Conservation (phyloP, 1,140 invertebrate genomes). For the Diachasma alloeum region DNA sequence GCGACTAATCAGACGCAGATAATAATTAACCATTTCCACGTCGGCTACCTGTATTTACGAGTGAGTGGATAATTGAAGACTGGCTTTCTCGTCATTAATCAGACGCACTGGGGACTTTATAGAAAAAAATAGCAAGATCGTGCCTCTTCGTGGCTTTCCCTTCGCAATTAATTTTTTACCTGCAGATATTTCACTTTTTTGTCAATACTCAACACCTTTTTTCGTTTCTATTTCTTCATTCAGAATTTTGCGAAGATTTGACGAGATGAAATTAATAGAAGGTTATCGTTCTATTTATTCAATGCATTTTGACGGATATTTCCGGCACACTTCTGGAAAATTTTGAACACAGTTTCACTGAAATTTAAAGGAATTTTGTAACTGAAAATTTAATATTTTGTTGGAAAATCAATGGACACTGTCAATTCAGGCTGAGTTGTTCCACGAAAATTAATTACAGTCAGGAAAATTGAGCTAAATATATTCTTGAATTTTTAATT, state of each 20-base stretch:
- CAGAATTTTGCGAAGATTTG: not conserved
- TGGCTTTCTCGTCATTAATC: slow-evolving; percentile 26
- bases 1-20: slow-evolving; percentile 1
- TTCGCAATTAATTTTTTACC: not conserved
- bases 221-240: not conserved
- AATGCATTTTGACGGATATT: not conserved
- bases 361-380: too few species aligned
- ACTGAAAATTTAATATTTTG: too few species aligned
- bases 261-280: not conserved
- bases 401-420: too few species aligned
- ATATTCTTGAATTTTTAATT: too few species aligned
- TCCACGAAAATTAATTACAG: too few species aligned
- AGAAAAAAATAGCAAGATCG: not conserved
- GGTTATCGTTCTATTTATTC: too few species aligned
- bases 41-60: slow-evolving; percentile 24
- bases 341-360: not conserved
- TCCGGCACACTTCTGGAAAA: too few species aligned
- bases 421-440: too few species aligned
- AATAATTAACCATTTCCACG: slow-evolving; percentile 18
- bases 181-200: not conserved
- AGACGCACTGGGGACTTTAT: not conserved
- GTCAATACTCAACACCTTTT: not conserved
- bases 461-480: too few species aligned
- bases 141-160: not conserved
- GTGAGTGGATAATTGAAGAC: slow-evolving; percentile 29